Evolutionary conservation across 2,113 vertebrate species (phyloP), one percentile per base, ranked within the genome.

Genomic region (Dermatemys mawii): DNA sequence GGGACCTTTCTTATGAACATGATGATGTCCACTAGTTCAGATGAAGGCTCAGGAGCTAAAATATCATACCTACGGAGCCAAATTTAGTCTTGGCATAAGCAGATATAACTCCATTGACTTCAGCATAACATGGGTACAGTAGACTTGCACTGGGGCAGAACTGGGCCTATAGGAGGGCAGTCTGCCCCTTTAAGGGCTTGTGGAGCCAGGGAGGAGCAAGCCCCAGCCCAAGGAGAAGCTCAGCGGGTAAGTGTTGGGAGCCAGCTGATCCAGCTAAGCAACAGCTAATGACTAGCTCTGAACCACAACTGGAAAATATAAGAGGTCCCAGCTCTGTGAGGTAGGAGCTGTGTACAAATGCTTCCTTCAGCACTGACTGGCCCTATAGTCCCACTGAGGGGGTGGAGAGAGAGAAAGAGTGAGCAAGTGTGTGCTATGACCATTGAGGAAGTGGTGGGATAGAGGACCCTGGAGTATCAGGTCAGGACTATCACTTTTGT

Each of bases 11-110:
- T 91, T 46, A n/a, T 86, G 60, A 81, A 81, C 73, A 67, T 29
- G 19, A 57, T 87, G 90, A 85, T 83, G 80, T 86, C 92, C 81
- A 78, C 73, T 86, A 46, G 46, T 94, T 93, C 54, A 92, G 87
- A 13, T 87, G 90, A 32, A 70, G 83, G 60, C 70, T 90, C 70
- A 17, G 11, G 84, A 87, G 87, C 21, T 44, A 75, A 75, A 90
- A 86, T 82, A 80, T 85, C 55, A 41, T 88, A 82, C 49, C 60
- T 83, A 90, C 63, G 49, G 90, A 91, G 55, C 19, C 49, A 84
- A 96, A 94, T 2, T 5, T 0, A 3, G 35, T 55, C 84, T 1
- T 41, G 22, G 70, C 6, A 1, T 73, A 41, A 73, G 38, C 9
- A 73, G 70, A 26, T 73, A 11, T 41, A 41, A 41, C 38, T 24